Evolutionary conservation across 2,888 invertebrate genomes (phyloP), one percentile per base, ranked within the genome.

Genomic region (Hemicrepidius hirtus): DNA sequence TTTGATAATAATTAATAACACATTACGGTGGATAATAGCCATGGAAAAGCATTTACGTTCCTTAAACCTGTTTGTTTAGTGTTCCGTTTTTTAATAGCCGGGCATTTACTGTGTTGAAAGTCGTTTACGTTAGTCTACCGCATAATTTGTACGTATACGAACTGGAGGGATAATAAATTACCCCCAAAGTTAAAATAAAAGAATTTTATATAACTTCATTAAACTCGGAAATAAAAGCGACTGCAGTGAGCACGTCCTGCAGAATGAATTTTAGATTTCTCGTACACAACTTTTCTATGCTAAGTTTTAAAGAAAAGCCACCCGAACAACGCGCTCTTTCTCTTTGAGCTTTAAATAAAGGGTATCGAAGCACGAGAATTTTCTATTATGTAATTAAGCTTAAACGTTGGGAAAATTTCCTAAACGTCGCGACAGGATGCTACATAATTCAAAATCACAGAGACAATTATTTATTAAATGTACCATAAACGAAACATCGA

Each of bases 121-220:
- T 37, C 55, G 35, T 37, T 32, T 13, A 32, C 44, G 16, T 13
- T 37, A 35, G 57, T 35, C 18, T 37, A 40, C 35, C 57, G 57
- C 57, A 57, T 37, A 57, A 57, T 57, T 37, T 37, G 57, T 57
- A 53, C 53, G 53, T 53, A n/a, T n/a, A 53, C 28, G 28, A 13
- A 53, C 28, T 20, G 53, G 24, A 10, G 18, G 21, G 53, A n/a
- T 28, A 20, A 28, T 53, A 53, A 53, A 53, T 53, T 28, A 53
- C 24, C 53, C 53, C 28, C 24, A 53, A 53, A 21, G 20, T 53
- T 13, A 53, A 49, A 62, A 60, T 60, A 60, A 60, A 60, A 60
- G 60, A 60, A 60, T 62, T 62, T 46, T 46, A 16, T 44, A 46
- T 28, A 62, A 62, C 28, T 62, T 62, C 41, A 62, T 62, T 62